phyloP scores from a whole-genome alignment of 2,797 vertebrate species.

The Gouania willdenowi region DNA sequence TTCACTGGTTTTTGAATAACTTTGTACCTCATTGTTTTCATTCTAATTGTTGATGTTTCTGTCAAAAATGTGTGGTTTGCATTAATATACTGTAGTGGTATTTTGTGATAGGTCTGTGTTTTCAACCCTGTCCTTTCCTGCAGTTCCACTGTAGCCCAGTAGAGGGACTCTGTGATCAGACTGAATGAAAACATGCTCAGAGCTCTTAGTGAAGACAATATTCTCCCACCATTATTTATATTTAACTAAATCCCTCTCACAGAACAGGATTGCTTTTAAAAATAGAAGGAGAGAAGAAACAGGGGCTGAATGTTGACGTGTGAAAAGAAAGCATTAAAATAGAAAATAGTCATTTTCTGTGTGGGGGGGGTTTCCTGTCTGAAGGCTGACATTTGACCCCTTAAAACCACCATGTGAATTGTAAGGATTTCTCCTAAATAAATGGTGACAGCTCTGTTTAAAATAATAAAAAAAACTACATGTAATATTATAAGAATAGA shows the following conservation, averaged over 20 bases:
- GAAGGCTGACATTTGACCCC: conserved; percentile 37
- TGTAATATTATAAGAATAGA: too few relatives aligned
- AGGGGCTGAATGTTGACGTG: conserved; percentile 6
- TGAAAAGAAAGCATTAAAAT: conserved; percentile 4
- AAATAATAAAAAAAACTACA: neutral
- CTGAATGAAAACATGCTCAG: neutral
- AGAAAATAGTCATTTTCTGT: too few relatives aligned
- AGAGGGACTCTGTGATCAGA: conserved; percentile 51
- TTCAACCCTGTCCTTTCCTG: neutral
- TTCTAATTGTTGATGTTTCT: too few relatives aligned
- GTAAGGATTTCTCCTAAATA: too few relatives aligned
- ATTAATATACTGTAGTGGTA: too few relatives aligned
- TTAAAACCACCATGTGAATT: conserved; percentile 35
- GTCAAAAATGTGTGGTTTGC: too few relatives aligned
- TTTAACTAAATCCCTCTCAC: conserved; percentile 25
- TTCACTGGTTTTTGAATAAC: too few relatives aligned
- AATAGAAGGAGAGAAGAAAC: neutral
- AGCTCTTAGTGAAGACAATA: conserved; percentile 7
- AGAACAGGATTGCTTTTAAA: conserved; percentile 17
- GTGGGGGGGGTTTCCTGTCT: conserved; percentile 52
- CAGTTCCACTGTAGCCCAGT: conserved; percentile 39
- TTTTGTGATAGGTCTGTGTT: neutral
- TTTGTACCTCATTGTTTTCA: neutral
- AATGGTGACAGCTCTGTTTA: too few relatives aligned
- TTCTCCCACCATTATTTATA: too few relatives aligned